A percentile compares a stretch with the other conserved stretches of the same genome.
Evolutionary conservation across 1,140 invertebrate genomes (phyloP).

Genomic region (Cydia amplana): DNA sequence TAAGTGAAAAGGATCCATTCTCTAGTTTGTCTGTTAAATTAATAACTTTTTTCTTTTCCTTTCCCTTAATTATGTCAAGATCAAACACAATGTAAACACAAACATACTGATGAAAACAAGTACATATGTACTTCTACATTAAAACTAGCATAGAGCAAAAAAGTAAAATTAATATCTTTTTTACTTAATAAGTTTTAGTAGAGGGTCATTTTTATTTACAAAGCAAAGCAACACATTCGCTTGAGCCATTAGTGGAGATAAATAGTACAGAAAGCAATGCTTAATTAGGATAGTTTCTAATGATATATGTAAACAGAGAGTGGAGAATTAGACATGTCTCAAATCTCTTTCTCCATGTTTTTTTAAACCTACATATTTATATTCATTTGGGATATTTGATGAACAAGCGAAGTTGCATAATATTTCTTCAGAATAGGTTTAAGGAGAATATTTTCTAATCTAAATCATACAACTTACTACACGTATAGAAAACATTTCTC

Average conservation of each 20-base stretch:
- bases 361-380: neutral
- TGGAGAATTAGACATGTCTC: no score
- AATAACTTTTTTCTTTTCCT: no score
- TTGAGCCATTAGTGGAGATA: conserved; percentile 6
- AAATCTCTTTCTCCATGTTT: no score
- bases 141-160: neutral
- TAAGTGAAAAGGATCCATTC: neutral
- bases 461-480: neutral
- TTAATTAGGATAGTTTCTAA: neutral
- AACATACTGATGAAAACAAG: no score
- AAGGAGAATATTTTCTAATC: neutral
- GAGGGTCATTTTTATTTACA: neutral
- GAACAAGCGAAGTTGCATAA: neutral
- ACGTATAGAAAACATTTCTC: neutral
- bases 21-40: neutral
- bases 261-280: neutral
- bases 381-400: neutral
- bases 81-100: no score
- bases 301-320: no score
- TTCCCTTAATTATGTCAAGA: no score
- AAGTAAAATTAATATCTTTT: neutral
- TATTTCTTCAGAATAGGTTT: neutral
- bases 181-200: no score
- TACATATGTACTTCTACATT: neutral
- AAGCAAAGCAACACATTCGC: conserved; percentile 6